Evolutionary conservation across 2,113 vertebrate species (phyloP), one percentile per base, ranked within the genome.

Genomic region (Phalacrocorax aristotelis): DNA sequence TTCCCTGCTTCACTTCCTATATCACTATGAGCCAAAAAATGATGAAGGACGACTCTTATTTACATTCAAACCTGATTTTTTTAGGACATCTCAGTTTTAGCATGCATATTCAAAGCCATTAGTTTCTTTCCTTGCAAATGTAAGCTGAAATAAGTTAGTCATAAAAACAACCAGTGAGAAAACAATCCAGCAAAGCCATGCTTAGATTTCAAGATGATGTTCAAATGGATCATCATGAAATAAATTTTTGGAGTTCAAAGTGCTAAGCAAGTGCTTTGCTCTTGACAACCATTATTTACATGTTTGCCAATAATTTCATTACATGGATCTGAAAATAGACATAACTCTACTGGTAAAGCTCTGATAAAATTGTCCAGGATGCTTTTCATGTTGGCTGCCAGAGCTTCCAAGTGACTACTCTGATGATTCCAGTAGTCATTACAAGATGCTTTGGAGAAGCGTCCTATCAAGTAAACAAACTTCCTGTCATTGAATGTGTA

Each of bases 221-320:
- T 92, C 86, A 91, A 84, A 91, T 87, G 69, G 86, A 81, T 96
- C 60, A 58, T 70, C 68, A 54, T 89, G 48, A 92, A 96, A 95
- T 54, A 92, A 61, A 27, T 29, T 75, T 94, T 54, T 60, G 51
- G 76, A 95, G 64, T 87, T 92, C 91, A 95, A 95, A 95, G 87
- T 51, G 13, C 62, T 74, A 17, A 77, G 44, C 58, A 87, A 92
- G 64, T 55, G 66, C 83, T 94, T 80, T 91, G 68, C 91, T 92
- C 87, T 86, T 91, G 94, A 90, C 76, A 84, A 74, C 27, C 60
- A 77, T 58, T 88, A 58, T 80, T 83, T 32, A 66, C 29, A 34
- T 19, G 22, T 91, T 96, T 95, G 91, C 55, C 93, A 91, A 68
- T 83, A 13, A 30, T 91, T 94, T 92, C n/a, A 30, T 71, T 75